These are phyloP conservation scores for Xiphias gladius DNA, from an alignment of 2,113 vertebrate species.

Conservation along the genomic window DNA sequence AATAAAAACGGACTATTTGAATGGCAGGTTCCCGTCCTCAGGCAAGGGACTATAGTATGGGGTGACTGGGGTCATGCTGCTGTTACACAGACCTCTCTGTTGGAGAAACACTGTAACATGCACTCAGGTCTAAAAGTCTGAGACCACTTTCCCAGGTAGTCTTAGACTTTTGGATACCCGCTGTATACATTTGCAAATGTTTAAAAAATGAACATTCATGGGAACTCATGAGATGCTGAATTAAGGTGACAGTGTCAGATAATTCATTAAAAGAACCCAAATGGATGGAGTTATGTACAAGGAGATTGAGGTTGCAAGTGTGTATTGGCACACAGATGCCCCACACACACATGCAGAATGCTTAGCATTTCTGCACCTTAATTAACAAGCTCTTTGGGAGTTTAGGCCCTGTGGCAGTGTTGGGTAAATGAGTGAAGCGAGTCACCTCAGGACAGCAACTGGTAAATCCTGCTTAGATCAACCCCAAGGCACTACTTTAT, in stretches of 20 bases:
- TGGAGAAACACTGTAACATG: not conserved
- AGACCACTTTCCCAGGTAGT: no score
- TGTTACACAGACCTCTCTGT: conserved; percentile 60
- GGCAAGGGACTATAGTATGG: conserved; percentile 8
- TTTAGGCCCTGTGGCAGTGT: conserved; percentile 53
- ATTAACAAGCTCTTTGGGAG: conserved; percentile 72
- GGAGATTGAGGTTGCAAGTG: conserved; percentile 1
- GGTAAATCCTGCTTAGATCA: conserved; percentile 82
- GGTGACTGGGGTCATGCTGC: conserved; percentile 36
- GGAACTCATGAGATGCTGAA: conserved; percentile 19
- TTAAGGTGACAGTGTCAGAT: conserved; percentile 48
- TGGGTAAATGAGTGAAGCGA: conserved; percentile 67
- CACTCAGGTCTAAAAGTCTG: no score
- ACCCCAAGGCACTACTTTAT: conserved; percentile 67
- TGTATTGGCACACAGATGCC: conserved; percentile 16
- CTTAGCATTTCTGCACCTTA: conserved; percentile 57
- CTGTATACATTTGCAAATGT: conserved; percentile 27
- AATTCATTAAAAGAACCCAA: conserved; percentile 39
- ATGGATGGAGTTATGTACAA: not conserved
- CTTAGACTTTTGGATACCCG: no score
- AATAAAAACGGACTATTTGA: conserved; percentile 41
- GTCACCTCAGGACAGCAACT: conserved; percentile 75
- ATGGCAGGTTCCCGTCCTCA: not conserved
- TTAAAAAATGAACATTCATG: conserved; percentile 36
- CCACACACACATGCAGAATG: conserved; percentile 6